Evolutionary conservation across 2,888 invertebrate genomes (phyloP).

Genomic region (Hecatera dysodea): DNA sequence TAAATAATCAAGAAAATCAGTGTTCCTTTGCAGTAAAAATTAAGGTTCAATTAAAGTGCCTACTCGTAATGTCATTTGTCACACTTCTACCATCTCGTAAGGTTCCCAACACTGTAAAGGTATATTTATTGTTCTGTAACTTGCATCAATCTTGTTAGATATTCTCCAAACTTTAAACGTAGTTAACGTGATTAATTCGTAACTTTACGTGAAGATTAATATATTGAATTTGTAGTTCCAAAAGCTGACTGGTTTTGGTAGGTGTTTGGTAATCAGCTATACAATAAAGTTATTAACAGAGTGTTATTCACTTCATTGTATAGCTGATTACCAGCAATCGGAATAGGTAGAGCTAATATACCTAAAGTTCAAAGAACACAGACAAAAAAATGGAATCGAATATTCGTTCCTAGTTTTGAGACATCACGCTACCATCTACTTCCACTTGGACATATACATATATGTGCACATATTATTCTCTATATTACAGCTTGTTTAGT

Average conservation of each 20-base stretch:
- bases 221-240: constrained; percentile 24
- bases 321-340: too few relatives aligned
- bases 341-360: too few relatives aligned
- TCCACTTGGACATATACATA: too few relatives aligned
- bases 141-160: constrained; percentile 10
- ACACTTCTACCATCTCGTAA: not conserved
- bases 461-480: too few relatives aligned
- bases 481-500: too few relatives aligned
- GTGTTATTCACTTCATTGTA: not conserved
- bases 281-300: constrained; percentile 11
- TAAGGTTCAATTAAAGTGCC: too few relatives aligned
- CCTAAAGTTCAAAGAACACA: too few relatives aligned
- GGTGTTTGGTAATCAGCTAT: constrained; percentile 13
- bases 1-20: too few relatives aligned
- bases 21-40: too few relatives aligned
- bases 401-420: too few relatives aligned
- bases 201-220: constrained; percentile 44
- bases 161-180: constrained; percentile 7
- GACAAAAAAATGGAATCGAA: too few relatives aligned
- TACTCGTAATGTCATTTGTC: not conserved
- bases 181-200: constrained; percentile 10
- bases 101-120: not conserved
- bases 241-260: constrained; percentile 7
- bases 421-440: too few relatives aligned
- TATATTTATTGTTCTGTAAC: constrained; percentile 18